Percentiles rank a stretch among this genome's conserved stretches.
Conservation (phyloP, 2,888 invertebrate genomes). For the Cenopis cana region DNA sequence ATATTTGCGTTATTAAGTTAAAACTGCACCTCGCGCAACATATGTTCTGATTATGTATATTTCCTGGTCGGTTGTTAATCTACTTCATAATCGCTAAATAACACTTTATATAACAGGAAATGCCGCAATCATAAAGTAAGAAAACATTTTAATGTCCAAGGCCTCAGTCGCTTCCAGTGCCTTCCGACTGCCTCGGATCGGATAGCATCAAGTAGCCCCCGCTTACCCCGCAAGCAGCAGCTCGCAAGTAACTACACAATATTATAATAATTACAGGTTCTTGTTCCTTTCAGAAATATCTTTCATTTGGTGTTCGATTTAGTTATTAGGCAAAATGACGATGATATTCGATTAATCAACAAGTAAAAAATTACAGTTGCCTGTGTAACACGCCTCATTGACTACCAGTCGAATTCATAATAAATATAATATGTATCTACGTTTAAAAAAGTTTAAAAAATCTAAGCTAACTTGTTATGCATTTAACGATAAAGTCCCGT, state of each 20-base stretch:
- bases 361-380: no score
- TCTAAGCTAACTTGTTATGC: no score
- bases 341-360: no score
- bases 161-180: constrained; percentile 21
- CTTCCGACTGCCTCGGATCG: constrained; percentile 2
- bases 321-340: no score
- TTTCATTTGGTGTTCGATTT: no score
- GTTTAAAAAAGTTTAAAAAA: no score
- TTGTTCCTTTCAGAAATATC: no score
- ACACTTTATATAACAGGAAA: constrained; percentile 32
- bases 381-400: no score
- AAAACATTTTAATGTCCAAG: constrained; percentile 31
- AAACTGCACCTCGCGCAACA: constrained; percentile 9
- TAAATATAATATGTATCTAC: no score
- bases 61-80: constrained; percentile 27
- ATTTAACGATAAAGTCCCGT: no score
- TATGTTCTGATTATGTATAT: not conserved
- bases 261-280: not conserved
- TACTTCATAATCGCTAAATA: constrained; percentile 31
- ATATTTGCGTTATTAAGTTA: constrained; percentile 5
- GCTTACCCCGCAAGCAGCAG: no score
- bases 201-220: not conserved
- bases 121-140: constrained; percentile 29
- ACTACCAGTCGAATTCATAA: no score
- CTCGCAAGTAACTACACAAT: not conserved